phyloP scores from a whole-genome alignment of 2,797 vertebrate species.

The Harpagifer antarcticus region DNA sequence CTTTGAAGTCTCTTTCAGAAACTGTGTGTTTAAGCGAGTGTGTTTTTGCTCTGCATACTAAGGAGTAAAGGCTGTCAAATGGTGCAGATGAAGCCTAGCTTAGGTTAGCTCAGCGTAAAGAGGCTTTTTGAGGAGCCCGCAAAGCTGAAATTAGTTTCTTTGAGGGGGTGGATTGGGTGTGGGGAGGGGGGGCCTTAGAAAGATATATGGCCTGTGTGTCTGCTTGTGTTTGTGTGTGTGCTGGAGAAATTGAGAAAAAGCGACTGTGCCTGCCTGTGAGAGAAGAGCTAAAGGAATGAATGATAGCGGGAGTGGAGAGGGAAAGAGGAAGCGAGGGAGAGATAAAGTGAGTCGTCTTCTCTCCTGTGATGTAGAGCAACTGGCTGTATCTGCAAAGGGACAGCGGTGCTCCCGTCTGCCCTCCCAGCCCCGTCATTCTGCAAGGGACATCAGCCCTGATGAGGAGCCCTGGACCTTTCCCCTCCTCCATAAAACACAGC shows the following conservation, averaged over 20 bases:
- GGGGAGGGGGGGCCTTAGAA: conserved; percentile 72
- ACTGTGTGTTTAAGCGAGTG: conserved; percentile 39
- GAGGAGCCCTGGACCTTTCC: conserved; percentile 69
- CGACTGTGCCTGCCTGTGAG: conserved; percentile 62
- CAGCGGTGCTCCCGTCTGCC: conserved; percentile 79
- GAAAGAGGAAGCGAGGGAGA: conserved; percentile 59
- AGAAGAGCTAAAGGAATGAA: conserved; percentile 72
- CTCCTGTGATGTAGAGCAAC: conserved; percentile 76
- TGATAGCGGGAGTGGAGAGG: conserved; percentile 66
- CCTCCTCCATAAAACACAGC: conserved; percentile 72
- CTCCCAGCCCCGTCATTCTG: conserved; percentile 69
- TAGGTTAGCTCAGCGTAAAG: conserved; percentile 81
- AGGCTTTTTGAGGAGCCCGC: conserved; percentile 81
- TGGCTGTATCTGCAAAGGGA: conserved; percentile 83
- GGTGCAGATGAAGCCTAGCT: conserved; percentile 78
- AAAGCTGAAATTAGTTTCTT: conserved; percentile 83
- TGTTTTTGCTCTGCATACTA: conserved; percentile 72
- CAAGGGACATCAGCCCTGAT: conserved; percentile 67
- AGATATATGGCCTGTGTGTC: conserved; percentile 67
- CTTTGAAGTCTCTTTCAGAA: conserved; percentile 69
- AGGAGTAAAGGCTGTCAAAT: conserved; percentile 81
- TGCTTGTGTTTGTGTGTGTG: conserved; percentile 48
- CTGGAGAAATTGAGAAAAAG: conserved; percentile 71
- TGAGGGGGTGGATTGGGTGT: conserved; percentile 71
- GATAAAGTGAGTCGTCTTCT: conserved; percentile 80